Evolutionary conservation across 2,113 vertebrate species (phyloP).

Genomic region (Porphyrio hochstetteri): DNA sequence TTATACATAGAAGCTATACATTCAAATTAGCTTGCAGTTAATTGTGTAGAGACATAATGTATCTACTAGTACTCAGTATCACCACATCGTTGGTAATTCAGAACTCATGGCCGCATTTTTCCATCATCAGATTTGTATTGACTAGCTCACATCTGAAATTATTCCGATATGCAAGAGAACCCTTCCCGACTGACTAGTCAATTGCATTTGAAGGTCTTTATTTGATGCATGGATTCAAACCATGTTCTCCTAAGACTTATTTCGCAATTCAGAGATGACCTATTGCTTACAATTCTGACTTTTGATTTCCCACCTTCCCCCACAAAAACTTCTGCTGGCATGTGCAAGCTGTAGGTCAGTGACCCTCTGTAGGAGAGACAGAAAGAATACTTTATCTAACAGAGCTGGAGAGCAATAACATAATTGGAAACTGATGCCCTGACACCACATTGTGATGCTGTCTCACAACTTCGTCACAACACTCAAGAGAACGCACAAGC

Average conservation of each 20-base stretch:
- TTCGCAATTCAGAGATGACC: neutral
- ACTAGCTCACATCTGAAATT: neutral
- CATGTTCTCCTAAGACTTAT: neutral
- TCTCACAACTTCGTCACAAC: neutral
- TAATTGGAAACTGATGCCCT: neutral
- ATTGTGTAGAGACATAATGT: neutral
- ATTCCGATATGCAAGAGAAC: neutral
- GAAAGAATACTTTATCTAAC: neutral
- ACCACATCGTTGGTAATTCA: neutral
- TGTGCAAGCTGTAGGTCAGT: neutral
- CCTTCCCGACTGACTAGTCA: neutral
- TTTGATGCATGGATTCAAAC: neutral
- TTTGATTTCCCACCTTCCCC: neutral
- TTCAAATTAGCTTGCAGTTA: constrained; percentile 18
- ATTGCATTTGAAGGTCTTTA: neutral
- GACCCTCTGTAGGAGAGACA: neutral
- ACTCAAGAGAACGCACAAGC: neutral
- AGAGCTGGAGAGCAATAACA: neutral
- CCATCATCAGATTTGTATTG: neutral
- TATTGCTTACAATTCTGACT: neutral
- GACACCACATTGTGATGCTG: neutral
- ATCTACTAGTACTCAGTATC: neutral
- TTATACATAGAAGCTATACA: neutral
- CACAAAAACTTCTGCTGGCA: neutral
- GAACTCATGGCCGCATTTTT: neutral